Conservation (phyloP, 1,140 invertebrate genomes). For the Neodiprion fabricii region DNA sequence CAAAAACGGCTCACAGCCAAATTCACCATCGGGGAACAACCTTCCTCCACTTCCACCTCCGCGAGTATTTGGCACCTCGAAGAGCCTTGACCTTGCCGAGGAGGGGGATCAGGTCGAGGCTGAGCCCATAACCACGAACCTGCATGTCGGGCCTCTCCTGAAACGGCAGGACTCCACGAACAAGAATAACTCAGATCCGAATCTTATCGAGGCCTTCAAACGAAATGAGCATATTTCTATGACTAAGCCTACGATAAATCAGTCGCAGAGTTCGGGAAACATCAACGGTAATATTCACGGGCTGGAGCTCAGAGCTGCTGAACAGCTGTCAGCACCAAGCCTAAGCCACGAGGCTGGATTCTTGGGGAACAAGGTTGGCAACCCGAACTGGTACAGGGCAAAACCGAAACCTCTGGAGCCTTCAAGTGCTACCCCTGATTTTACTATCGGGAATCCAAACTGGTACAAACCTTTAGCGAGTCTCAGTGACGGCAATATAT, state of each 20-base stretch:
- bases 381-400: conserved; percentile 25
- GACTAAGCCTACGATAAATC: neutral
- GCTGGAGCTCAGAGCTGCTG: neutral
- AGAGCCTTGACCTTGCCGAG: conserved; percentile 40
- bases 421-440: conserved; percentile 22
- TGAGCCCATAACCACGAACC: conserved; percentile 49
- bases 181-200: conserved; percentile 42
- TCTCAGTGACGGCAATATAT: neutral
- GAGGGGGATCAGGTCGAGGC: conserved; percentile 41
- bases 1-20: conserved; percentile 28
- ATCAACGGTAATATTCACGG: neutral
- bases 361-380: conserved; percentile 36
- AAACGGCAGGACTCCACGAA: conserved; percentile 38
- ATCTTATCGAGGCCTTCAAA: conserved; percentile 34
- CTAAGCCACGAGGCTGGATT: neutral
- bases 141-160: conserved; percentile 51
- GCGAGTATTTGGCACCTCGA: conserved; percentile 45
- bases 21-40: conserved; percentile 23
- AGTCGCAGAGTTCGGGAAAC: neutral
- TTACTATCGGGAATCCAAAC: conserved; percentile 41
- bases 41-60: conserved; percentile 49
- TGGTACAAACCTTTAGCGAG: conserved; percentile 40
- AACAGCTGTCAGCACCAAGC: neutral
- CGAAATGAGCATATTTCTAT: neutral
- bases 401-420: conserved; percentile 19